Conservation (phyloP, 2,797 vertebrate species). For the Fundulus diaphanus region DNA sequence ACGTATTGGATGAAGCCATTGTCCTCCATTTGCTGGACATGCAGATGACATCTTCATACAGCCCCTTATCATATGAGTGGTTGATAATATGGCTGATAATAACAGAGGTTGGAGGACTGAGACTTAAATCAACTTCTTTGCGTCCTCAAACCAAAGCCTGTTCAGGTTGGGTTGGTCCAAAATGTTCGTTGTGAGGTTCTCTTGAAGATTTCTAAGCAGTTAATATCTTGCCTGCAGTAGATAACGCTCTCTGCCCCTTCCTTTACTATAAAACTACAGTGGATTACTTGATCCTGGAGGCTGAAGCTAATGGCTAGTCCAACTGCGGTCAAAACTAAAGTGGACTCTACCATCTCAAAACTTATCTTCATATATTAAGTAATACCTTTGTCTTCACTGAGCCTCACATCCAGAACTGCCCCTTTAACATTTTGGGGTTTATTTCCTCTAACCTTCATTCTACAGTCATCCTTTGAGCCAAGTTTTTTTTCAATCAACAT, state of each 20-base stretch:
- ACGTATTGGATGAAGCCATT: conserved; percentile 26
- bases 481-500: background rate
- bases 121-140: conserved; percentile 5
- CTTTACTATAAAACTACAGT: background rate
- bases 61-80: conserved; percentile 12
- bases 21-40: conserved; percentile 6
- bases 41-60: conserved; percentile 29
- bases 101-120: conserved; percentile 27
- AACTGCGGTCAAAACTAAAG: background rate
- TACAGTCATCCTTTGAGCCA: background rate
- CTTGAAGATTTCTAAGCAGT: background rate
- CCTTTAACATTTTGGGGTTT: background rate
- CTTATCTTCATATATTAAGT: no score
- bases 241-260: background rate
- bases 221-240: background rate
- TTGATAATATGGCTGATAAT: conserved; percentile 3
- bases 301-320: background rate
- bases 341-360: background rate
- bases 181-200: background rate
- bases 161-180: conserved; percentile 7
- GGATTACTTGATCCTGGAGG: background rate
- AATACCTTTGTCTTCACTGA: no score
- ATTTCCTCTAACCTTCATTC: background rate
- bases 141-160: conserved; percentile 27
- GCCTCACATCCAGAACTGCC: background rate